These are phyloP conservation scores for Willisornis vidua DNA, from an alignment of 2,113 vertebrate genomes.

Conservation along the genomic window DNA sequence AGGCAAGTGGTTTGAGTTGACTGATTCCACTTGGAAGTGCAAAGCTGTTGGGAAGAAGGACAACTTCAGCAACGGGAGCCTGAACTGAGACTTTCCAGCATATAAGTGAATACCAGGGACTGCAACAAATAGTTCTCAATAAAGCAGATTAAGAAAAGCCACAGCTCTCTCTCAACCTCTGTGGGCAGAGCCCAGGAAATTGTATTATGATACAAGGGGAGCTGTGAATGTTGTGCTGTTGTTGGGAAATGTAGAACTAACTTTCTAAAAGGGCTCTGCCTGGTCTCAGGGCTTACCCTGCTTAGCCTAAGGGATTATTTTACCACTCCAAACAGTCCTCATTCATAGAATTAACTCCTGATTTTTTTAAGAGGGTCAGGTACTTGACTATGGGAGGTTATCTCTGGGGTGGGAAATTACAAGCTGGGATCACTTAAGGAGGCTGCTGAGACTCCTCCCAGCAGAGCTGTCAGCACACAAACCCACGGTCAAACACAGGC, in stretches of 20 bases:
- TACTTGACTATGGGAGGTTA: neutral
- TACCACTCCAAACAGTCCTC: neutral
- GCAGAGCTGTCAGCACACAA: neutral
- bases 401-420: neutral
- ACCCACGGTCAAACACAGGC: neutral
- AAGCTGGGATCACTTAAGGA: neutral
- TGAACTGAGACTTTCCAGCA: neutral
- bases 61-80: neutral
- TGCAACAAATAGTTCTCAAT: neutral
- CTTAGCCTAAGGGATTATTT: constrained; percentile 12
- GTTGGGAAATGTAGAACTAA: neutral
- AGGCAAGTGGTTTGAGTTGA: neutral
- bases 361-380: constrained; percentile 12
- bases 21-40: neutral
- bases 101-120: neutral
- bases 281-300: neutral
- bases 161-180: neutral
- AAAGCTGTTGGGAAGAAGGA: neutral
- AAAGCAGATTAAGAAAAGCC: neutral
- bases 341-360: neutral
- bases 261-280: neutral
- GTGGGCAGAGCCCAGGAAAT: neutral
- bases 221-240: neutral
- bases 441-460: neutral
- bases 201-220: neutral